A percentile compares a stretch with the other conserved stretches of the same genome.
phyloP scores from a whole-genome alignment of 2,888 invertebrate species.

The Allacma fusca region DNA sequence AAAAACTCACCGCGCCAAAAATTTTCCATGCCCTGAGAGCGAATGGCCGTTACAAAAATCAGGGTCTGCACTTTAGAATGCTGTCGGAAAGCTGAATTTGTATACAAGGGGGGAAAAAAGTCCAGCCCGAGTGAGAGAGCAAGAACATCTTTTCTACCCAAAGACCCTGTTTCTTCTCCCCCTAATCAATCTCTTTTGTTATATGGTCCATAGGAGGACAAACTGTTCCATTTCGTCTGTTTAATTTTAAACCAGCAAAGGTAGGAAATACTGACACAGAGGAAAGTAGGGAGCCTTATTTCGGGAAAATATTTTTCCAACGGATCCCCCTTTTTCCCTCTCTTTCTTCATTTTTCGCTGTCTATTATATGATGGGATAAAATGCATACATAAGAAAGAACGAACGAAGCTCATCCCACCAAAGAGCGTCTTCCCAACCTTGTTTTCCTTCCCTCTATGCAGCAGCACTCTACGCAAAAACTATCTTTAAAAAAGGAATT shows the following conservation, averaged over 20 bases:
- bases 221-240: constrained; percentile 22
- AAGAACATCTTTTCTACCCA: constrained; percentile 16
- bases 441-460: no score
- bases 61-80: background rate
- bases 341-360: background rate
- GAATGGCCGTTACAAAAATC: constrained; percentile 24
- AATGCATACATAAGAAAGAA: background rate
- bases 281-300: constrained; percentile 32
- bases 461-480: no score
- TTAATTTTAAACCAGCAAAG: constrained; percentile 26
- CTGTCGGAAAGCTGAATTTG: background rate
- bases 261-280: constrained; percentile 19
- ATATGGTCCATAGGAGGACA: constrained; percentile 34
- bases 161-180: constrained; percentile 35
- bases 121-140: background rate
- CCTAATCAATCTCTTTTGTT: constrained; percentile 44
- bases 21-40: background rate
- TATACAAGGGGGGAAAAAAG: background rate
- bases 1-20: constrained; percentile 2
- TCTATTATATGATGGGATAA: background rate
- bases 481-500: no score
- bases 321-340: background rate
- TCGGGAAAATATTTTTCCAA: constrained; percentile 18
- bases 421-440: no score
- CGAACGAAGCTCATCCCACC: no score